Base-by-base conservation (phyloP, 2,113 vertebrate species). In the Cynoglossus semilaevis region DNA sequence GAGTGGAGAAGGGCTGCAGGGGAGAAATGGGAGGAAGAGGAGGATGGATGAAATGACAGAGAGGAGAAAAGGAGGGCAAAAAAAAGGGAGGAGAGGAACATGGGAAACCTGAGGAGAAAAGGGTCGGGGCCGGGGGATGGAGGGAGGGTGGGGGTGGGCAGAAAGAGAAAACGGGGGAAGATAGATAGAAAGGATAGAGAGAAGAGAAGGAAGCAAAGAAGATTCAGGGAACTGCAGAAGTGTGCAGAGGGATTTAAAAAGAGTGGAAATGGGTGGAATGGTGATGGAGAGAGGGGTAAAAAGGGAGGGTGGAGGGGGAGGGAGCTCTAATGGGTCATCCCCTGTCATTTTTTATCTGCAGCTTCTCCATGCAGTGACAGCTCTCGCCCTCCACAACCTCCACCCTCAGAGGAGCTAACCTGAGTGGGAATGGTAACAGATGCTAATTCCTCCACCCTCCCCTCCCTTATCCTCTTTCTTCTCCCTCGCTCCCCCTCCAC, bases 381-480 rank as follows among this genome's bases (percentile, higher is more conserved):
- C 84, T 69, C 84, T 69, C 55, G 58, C 16, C 45, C 61, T 43
- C 58, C 59, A 9, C 40, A 35, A 55, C 18, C 47, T 34, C 13
- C 42, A 43, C 42, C 14, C 80, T 64, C 76, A 59, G 61, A 17
- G 76, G 80, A 74, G 79, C 76, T 77, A 86, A 89, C 87, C 86
- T 74, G 75, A 74, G 80, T 46, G 16, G 75, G 58, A 77, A 81
- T 62, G 72, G 74, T 89, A 86, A 90, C 88, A 87, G 90, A 90
- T 91, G 88, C 90, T 89, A 87, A 91, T 89, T 90, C 86, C 87
- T 89, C 83, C 71, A 90, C 85, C 70, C 78, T 58, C 70, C 58
- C 50, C 34, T 72, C 67, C 35, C 58, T 51, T 59, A 29, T 29
- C 70, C 64, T 67, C 76, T 61, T 64, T 48, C 19, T 9, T 18